phyloP scores from a whole-genome alignment of 2,113 vertebrate genomes.

The Gasterosteus aculeatus region DNA sequence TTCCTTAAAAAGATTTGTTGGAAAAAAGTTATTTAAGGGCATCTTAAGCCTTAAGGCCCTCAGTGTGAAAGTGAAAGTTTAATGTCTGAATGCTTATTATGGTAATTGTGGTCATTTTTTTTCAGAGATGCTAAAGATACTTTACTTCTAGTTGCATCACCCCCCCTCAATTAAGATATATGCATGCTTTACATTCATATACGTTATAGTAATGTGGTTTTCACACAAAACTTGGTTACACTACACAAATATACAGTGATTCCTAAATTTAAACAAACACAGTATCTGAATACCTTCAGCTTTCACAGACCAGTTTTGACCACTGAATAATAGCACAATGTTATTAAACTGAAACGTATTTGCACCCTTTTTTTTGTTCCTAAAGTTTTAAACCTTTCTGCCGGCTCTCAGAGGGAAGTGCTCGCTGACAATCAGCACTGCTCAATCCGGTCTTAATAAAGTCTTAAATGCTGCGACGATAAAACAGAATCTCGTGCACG shows the following conservation, averaged over 20 bases:
- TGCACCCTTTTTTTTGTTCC: conserved; percentile 23
- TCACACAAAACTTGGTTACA: not conserved
- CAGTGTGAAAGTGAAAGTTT: not conserved
- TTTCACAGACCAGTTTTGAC: not conserved
- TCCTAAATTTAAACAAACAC: not conserved
- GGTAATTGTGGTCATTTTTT: not conserved
- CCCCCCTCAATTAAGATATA: not conserved
- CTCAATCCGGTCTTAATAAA: conserved; percentile 48
- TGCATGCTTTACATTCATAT: not conserved
- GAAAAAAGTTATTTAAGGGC: not conserved
- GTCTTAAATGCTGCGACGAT: conserved; percentile 49
- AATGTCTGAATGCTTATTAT: not conserved
- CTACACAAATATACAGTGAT: not conserved
- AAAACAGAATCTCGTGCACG: conserved; percentile 48
- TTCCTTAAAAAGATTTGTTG: not conserved
- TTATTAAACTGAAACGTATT: conserved; percentile 32
- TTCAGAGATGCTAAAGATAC: not conserved
- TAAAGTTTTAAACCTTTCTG: conserved; percentile 41
- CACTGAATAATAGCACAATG: not conserved
- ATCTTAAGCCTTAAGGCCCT: not conserved
- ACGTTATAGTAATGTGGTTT: not conserved
- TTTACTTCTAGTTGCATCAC: not conserved
- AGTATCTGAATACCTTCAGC: not conserved
- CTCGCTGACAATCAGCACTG: conserved; percentile 46
- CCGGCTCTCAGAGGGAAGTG: conserved; percentile 27